phyloP scores from a whole-genome alignment of 2,113 vertebrate species.

The Rhombomys opimus region DNA sequence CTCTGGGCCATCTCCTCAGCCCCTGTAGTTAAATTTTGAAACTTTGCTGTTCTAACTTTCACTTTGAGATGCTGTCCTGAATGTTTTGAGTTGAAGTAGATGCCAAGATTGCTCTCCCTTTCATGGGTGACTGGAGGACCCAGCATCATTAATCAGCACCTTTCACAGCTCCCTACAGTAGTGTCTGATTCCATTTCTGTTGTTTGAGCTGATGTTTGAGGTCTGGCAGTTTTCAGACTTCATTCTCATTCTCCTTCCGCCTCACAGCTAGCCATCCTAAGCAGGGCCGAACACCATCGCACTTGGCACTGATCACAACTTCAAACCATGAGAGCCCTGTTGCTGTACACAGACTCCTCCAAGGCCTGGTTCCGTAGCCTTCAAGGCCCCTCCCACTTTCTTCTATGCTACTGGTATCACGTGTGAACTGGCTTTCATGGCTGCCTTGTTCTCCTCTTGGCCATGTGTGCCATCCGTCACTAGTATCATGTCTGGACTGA shows the following conservation, averaged over 20 bases:
- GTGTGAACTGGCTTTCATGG: not conserved
- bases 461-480: too few species aligned
- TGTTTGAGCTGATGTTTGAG: not conserved
- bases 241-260: not conserved
- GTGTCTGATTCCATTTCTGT: not conserved
- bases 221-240: not conserved
- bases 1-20: not conserved
- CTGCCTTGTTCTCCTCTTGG: too few species aligned
- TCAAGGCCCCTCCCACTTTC: not conserved
- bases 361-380: not conserved
- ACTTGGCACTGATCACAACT: not conserved
- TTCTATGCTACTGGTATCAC: too few species aligned
- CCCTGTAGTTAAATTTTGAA: not conserved
- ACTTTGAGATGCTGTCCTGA: not conserved
- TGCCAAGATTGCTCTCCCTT: not conserved
- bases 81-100: too few species aligned
- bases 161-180: not conserved
- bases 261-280: not conserved
- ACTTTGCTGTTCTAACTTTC: not conserved
- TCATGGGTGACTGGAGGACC: not conserved
- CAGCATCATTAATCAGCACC: too few species aligned
- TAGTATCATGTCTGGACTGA: not conserved
- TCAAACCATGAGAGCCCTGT: not conserved
- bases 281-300: not conserved
- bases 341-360: not conserved